Base-by-base conservation (phyloP, 2,113 vertebrate species). In the Xiphias gladius region DNA sequence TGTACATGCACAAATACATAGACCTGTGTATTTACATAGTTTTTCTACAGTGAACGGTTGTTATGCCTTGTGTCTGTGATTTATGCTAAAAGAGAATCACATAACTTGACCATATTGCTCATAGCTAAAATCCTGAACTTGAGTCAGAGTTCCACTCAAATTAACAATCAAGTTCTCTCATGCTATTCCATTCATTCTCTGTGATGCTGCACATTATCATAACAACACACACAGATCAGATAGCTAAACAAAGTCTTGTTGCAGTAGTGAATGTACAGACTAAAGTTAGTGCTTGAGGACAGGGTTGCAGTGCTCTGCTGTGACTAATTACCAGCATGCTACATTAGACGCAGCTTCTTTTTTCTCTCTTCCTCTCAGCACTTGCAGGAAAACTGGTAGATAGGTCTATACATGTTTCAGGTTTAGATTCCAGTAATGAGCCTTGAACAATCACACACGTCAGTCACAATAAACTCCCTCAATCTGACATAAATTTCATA, bases 331-430 rank as follows among this genome's bases (percentile, higher is more conserved):
- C 66, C 55, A 46, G 9, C 28, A 30, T 30, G 52, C 75, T 32
- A 30, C 28, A 10, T 54, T 54, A 50, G 59, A 37, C 9, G 28
- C 73, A 32, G 57, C 69, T 52, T 52, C 35, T 68, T 35, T 79
- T 65, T 86, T 83, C 83, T 89, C 76, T 76, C 76, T 75, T 82
- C 66, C 74, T 85, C 50, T 59, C 80, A 76, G 79, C 17, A 35
- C 43, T 70, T 82, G 43, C 59, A 46, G 70, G 76, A 67, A 79
- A 79, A 54, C 32, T 26, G 7, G 13, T 17, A 11, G 7, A 71
- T 17, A 1, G 0, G 1, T 58, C 71, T 48, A n/a, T 50, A 61
- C 63, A 57, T 73, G 52, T 73, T 59, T 73, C n/a, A 55, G 59
- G 16, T 61, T 59, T 26, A 55, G 37, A 28, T 77, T 70, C 39